Evolutionary conservation across 2,888 invertebrate genomes (phyloP), one percentile per base, ranked within the genome.

Genomic region (Macroteleia sp.): DNA sequence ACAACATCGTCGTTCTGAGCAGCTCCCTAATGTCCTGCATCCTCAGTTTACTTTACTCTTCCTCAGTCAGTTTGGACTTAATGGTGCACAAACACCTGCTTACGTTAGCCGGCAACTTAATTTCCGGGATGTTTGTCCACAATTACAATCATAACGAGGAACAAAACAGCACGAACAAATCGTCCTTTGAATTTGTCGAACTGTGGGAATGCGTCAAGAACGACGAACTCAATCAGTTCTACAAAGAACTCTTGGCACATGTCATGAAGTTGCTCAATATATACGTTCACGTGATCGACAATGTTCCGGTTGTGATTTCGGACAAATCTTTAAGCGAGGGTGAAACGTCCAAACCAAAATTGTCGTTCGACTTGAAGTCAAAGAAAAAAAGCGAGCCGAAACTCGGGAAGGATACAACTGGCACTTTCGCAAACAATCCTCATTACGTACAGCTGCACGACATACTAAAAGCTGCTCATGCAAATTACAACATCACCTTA

Each of bases 371-470:
- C 25, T 81, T 83, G 85, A 92, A 88, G 86, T 88, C 79, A 83
- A 92, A 87, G 74, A 93, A 93, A 0, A 93, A 92, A 0, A 91
- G 91, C 66, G 91, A 92, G 0, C 89, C 91, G 0, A 90, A 0
- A 50, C 0, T 56, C 79, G 80, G 77, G 1, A 85, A 82, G 41
- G 86, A 85, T 8, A 80, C 79, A 22, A 79, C 74, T 44, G 83
- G 83, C 17, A 44, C 56, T 86, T 95, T 96, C 91, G 93, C 92
- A 57, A 93, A 93, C 76, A 94, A 95, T 74, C 95, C 96, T 0
- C 96, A 97, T 89, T 98, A 98, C 90, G 93, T 96, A 93, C 96
- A 96, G 91, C 93, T 98, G 73, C 96, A 96, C 90, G 97, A 97
- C 69, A 94, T 94, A 57, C 90, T 98, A 64, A 95, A 95, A 88